Evolutionary conservation across 2,888 invertebrate genomes (phyloP).

Genomic region (Gasteruption jaculator): DNA sequence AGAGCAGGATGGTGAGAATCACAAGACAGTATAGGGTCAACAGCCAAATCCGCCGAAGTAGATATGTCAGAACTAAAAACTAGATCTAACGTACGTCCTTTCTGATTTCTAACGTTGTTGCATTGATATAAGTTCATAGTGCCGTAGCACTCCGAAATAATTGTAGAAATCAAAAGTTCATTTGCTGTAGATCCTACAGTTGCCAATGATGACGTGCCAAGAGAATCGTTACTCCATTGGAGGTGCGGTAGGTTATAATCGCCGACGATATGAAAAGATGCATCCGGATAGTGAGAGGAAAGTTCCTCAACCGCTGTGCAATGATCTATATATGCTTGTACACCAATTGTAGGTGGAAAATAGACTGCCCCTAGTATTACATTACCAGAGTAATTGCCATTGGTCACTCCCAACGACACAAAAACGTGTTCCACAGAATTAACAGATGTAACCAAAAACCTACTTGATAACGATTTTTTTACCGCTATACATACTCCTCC

Average conservation of each 20-base stretch:
- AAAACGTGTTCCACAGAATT: not conserved
- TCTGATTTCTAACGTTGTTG: not conserved
- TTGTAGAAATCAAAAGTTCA: not conserved
- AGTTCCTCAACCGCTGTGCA: not conserved
- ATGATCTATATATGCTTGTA: not conserved
- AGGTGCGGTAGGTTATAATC: not conserved
- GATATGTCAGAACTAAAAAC: too few species aligned
- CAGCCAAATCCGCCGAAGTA: not conserved
- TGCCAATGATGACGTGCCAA: not conserved
- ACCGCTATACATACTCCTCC: conserved; percentile 2
- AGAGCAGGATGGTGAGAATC: conserved; percentile 3
- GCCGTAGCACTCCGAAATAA: not conserved
- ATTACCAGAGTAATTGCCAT: not conserved
- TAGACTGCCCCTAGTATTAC: conserved; percentile 1
- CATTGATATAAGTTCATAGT: not conserved
- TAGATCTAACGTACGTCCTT: not conserved
- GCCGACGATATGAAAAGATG: not conserved
- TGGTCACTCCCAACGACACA: not conserved
- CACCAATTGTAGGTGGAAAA: not conserved
- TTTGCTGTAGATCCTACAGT: not conserved
- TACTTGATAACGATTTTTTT: not conserved
- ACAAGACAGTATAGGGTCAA: conserved; percentile 1
- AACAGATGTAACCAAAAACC: not conserved
- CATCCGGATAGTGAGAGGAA: not conserved
- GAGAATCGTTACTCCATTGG: not conserved